Conservation (phyloP, 2,797 vertebrate species). For the Prionace glauca region DNA sequence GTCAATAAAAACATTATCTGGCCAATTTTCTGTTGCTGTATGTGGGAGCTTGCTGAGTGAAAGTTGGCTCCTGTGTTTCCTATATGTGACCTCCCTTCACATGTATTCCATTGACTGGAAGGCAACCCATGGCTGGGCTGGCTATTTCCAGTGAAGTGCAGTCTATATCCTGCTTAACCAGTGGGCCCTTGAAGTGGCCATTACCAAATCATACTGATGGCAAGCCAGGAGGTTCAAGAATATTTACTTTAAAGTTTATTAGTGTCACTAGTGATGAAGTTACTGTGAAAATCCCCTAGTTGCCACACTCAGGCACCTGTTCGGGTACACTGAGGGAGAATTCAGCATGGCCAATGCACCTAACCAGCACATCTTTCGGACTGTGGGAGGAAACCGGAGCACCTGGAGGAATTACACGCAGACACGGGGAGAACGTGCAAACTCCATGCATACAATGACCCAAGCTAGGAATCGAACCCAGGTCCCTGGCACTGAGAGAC, state of each 20-base stretch:
- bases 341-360: too few relatives aligned
- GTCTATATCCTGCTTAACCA: neutral
- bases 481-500: too few relatives aligned
- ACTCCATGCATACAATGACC: too few relatives aligned
- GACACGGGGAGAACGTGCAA: too few relatives aligned
- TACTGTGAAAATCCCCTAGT: too few relatives aligned
- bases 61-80: neutral
- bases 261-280: too few relatives aligned
- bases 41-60: neutral
- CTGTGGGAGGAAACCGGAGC: too few relatives aligned
- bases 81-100: neutral
- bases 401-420: too few relatives aligned
- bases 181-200: neutral
- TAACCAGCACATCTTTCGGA: too few relatives aligned
- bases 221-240: neutral
- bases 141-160: neutral
- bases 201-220: neutral
- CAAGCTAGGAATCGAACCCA: too few relatives aligned
- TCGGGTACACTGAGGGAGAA: too few relatives aligned
- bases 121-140: neutral
- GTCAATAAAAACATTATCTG: neutral
- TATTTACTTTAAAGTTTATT: neutral
- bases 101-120: neutral
- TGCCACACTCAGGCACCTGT: too few relatives aligned
- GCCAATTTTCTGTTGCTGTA: neutral